Evolutionary conservation across 2,797 vertebrate species (phyloP), one percentile per base, ranked within the genome.

Genomic region (Ctenosaura bakeri): DNA sequence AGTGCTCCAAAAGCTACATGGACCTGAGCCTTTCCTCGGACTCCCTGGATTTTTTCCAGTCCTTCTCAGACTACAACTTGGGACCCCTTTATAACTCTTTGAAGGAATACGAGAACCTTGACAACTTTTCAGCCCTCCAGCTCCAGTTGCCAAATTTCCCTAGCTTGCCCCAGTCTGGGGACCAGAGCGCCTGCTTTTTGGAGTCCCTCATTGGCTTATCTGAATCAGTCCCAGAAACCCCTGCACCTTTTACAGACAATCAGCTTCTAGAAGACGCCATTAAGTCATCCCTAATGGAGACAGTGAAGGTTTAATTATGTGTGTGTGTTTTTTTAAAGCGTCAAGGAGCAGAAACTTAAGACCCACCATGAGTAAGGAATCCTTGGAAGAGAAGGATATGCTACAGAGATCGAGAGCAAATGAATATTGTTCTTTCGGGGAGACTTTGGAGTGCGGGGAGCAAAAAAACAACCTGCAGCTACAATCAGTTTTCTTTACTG

Each of bases 21-120:
- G 99, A 99, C 96, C 98, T 99, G 94, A 99, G 99, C 96, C 97
- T 99, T 88, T 99, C 99, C 1, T 98, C 98, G 32, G 99, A 99
- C 8, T 98, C 98, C 91, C 96, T 99, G 92, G 98, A 99, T 96
- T 98, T 99, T 95, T 98, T 99, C 59, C 98, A 99, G 66, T 98
- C 98, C 6, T 98, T 99, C 95, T 98, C 99, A 0, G 99, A 98
- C 95, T 98, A 99, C 89, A 99, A 98, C 62, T 97, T 98, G 95
- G 98, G 98, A 94, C 98, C 99, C 0, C 98, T 99, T 93, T 99
- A 99, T 95, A 98, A 98, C 96, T 98, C 98, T 90, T 97, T 98
- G 79, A 99, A 98, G 96, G 98, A 98, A 94, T 98, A 98, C 0
- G 98, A 99, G 96, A 98, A 98, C 96, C 97, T 98, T 81, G 99